Conservation (phyloP, 2,797 vertebrate species). For the Remorina albescens region DNA sequence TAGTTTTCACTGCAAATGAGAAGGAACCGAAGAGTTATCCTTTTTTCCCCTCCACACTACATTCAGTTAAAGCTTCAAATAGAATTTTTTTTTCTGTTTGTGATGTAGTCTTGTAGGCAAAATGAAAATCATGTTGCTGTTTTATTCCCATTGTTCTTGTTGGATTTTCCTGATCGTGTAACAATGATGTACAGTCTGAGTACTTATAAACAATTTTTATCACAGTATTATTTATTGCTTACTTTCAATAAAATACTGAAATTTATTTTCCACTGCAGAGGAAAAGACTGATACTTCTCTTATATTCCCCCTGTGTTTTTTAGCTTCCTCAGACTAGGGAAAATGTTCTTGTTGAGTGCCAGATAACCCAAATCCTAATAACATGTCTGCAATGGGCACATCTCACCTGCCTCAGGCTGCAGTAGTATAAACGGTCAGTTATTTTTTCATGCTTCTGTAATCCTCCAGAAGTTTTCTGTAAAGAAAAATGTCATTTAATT, state of each 20-base stretch:
- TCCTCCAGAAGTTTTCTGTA: too few species aligned
- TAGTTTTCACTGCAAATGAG: constrained; percentile 26
- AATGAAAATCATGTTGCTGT: constrained; percentile 89
- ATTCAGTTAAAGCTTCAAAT: constrained; percentile 55
- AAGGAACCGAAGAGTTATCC: constrained; percentile 66
- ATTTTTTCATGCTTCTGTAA: too few species aligned
- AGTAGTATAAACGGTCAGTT: not conserved
- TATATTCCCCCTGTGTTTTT: not conserved
- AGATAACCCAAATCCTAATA: too few species aligned
- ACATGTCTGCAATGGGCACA: too few species aligned
- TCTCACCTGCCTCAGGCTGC: not conserved
- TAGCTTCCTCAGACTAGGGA: not conserved
- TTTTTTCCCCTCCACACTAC: constrained; percentile 23
- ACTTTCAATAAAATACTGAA: constrained; percentile 99
- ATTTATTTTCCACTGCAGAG: constrained; percentile 95
- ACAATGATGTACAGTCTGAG: constrained; percentile 97
- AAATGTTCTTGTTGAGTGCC: too few species aligned
- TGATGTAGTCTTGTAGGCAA: constrained; percentile 86
- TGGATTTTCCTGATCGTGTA: constrained; percentile 88
- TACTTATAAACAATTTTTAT: constrained; percentile 99
- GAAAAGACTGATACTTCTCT: constrained; percentile 68
- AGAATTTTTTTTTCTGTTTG: constrained; percentile 68
- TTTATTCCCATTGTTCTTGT: constrained; percentile 83
- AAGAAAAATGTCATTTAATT: too few species aligned
- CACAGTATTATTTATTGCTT: constrained; percentile 99